phyloP scores from a whole-genome alignment of 2,113 vertebrate genomes.

The Chionis minor region DNA sequence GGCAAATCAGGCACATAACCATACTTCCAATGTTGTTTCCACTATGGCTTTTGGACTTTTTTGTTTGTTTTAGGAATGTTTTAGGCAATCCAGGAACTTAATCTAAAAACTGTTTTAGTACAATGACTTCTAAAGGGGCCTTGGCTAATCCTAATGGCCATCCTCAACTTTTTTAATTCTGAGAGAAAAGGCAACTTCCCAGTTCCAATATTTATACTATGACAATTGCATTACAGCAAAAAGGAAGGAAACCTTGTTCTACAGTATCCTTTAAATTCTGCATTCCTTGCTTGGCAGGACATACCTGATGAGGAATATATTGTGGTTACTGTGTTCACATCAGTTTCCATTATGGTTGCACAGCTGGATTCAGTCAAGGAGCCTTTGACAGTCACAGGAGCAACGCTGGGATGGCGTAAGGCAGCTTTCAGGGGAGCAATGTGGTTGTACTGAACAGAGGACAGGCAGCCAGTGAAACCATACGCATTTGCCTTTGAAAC shows the following conservation, averaged over 20 bases:
- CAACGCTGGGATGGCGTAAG: slow-evolving; percentile 80
- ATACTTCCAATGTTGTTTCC: neutral
- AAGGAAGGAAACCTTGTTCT: neutral
- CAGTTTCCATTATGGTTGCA: slow-evolving; percentile 67
- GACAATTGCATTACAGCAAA: neutral
- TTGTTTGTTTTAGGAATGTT: neutral
- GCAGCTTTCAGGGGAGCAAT: slow-evolving; percentile 90
- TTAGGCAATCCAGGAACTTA: neutral
- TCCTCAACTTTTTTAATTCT: neutral
- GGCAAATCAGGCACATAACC: neutral
- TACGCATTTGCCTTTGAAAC: slow-evolving; percentile 79
- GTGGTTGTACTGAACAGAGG: slow-evolving; percentile 93
- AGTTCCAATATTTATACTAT: neutral
- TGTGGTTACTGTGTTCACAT: slow-evolving; percentile 76
- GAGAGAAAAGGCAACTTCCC: neutral
- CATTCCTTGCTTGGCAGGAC: neutral
- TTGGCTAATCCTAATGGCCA: neutral
- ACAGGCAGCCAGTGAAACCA: slow-evolving; percentile 92
- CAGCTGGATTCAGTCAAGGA: slow-evolving; percentile 86
- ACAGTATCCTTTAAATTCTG: neutral
- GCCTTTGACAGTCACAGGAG: slow-evolving; percentile 83
- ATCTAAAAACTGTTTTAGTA: neutral
- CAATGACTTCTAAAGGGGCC: neutral
- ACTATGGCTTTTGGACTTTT: neutral
- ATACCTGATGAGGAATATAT: slow-evolving; percentile 88